A percentile compares a stretch with the other conserved stretches of the same genome.
Conservation (phyloP, 2,113 vertebrate genomes). For the Anoplopoma fimbria region DNA sequence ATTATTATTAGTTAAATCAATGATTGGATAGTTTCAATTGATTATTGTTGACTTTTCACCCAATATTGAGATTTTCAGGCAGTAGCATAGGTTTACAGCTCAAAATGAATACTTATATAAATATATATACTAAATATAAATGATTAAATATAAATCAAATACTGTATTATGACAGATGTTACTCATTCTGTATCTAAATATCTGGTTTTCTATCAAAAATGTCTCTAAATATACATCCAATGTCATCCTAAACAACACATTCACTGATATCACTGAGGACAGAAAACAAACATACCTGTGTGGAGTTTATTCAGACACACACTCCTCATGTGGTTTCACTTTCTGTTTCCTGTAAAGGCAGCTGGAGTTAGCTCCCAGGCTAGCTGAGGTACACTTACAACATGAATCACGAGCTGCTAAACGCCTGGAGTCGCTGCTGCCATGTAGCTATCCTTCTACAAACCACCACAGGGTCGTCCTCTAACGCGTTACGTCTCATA, state of each 20-base stretch:
- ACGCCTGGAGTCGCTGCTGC: background rate
- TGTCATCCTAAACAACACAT: too few species aligned
- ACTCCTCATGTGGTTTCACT: constrained; percentile 43
- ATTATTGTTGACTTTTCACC: too few species aligned
- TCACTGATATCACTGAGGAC: too few species aligned
- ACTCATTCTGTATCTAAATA: background rate
- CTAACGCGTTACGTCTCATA: background rate
- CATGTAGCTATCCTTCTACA: background rate
- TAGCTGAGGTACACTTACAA: constrained; percentile 67
- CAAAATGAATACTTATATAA: too few species aligned
- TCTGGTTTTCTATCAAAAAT: too few species aligned
- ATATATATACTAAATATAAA: too few species aligned
- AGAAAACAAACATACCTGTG: constrained; percentile 27
- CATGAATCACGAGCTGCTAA: constrained; percentile 28
- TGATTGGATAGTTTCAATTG: background rate
- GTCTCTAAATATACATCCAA: too few species aligned
- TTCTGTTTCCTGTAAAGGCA: constrained; percentile 34
- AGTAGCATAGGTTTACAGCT: too few species aligned
- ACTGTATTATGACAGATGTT: background rate
- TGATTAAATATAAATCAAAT: background rate
- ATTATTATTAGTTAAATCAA: background rate
- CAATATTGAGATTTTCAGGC: too few species aligned
- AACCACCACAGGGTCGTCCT: background rate
- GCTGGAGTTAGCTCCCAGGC: constrained; percentile 53
- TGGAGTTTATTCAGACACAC: background rate